Base-by-base conservation (phyloP, 2,797 vertebrate genomes). In the Tympanoctomys barrerae region DNA sequence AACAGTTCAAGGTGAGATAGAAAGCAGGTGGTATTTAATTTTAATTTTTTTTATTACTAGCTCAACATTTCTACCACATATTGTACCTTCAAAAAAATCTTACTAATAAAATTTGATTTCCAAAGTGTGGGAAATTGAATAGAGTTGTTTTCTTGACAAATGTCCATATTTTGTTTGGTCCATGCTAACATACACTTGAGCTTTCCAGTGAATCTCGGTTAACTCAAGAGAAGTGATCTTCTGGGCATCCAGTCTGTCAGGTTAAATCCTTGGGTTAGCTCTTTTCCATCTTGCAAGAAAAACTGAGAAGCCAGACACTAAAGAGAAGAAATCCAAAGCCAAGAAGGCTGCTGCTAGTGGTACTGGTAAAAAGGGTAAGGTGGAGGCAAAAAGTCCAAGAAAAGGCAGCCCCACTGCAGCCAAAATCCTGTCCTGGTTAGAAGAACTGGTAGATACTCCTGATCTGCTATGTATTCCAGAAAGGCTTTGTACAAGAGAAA, bases 61-160 rank as follows among this genome's bases (percentile, higher is more conserved):
- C 46, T 88, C 21, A n/a, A 14, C 14, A 66, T 94, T 93, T 94
- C 83, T 94, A 21, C 36, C 21, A 70, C 36, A 26, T 77, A 86
- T 78, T 75, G 49, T 2, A 70, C 46, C 77, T 87, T 89, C 13
- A 62, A 93, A 33, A 87, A 84, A 93, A 68, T 39, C 5, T 75
- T 84, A 79, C 26, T 85, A 70, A 79, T 86, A 13, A 7, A 11
- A 81, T 77, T 92, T 86, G 31, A 21, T 70, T 94, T 92, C 62
- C 36, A 89, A 39, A 59, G 16, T 70, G 82, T 61, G 26, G 62
- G 52, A 92, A 96, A 95, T 5, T 70, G 26, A 13, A 89, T 39
- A 92, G 77, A 94, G 46, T 89, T 19, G 46, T 77, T 87, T 92
- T 24, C 81, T 93, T 68, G 64, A 91, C 31, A 66, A 87, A 91